phyloP scores from a whole-genome alignment of 2,113 vertebrate species.

The Ameiurus melas region DNA sequence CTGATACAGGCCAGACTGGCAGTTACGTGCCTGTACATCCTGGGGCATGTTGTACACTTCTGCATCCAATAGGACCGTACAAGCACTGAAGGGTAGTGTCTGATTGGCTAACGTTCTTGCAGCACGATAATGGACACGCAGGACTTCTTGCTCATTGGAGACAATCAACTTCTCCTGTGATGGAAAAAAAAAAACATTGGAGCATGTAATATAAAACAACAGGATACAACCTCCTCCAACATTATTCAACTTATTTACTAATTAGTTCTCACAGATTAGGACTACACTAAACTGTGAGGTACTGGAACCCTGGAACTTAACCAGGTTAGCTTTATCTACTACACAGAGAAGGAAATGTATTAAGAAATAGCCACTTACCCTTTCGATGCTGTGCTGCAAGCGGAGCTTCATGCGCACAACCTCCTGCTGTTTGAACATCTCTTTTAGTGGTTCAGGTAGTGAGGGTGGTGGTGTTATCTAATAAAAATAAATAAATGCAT shows the following conservation, averaged over 20 bases:
- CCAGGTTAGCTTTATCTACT: not conserved
- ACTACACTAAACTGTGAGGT: not conserved
- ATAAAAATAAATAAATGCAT: slow-evolving; percentile 21
- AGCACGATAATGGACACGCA: slow-evolving; percentile 94
- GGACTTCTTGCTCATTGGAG: slow-evolving; percentile 96
- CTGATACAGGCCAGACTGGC: not conserved
- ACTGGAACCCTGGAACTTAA: not conserved
- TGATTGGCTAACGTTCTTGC: slow-evolving; percentile 96
- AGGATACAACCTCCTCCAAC: no score
- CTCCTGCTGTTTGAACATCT: slow-evolving; percentile 97
- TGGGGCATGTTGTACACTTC: slow-evolving; percentile 97
- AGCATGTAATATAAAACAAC: not conserved
- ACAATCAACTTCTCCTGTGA: slow-evolving; percentile 94
- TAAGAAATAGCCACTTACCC: slow-evolving; percentile 71
- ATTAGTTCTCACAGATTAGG: not conserved
- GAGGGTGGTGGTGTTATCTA: slow-evolving; percentile 98
- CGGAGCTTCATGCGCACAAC: slow-evolving; percentile 95
- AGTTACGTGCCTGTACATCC: slow-evolving; percentile 84
- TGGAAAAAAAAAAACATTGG: slow-evolving; percentile 1
- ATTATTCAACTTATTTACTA: not conserved
- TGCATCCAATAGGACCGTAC: slow-evolving; percentile 92
- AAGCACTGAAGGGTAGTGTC: slow-evolving; percentile 95
- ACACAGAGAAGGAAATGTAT: not conserved
- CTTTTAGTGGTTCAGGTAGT: slow-evolving; percentile 92
- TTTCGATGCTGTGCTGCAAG: slow-evolving; percentile 96